These are phyloP conservation scores for Eucidaris tribuloides DNA, from an alignment of 35 echinoderm and acorn worm genomes.

Conservation along the genomic window DNA sequence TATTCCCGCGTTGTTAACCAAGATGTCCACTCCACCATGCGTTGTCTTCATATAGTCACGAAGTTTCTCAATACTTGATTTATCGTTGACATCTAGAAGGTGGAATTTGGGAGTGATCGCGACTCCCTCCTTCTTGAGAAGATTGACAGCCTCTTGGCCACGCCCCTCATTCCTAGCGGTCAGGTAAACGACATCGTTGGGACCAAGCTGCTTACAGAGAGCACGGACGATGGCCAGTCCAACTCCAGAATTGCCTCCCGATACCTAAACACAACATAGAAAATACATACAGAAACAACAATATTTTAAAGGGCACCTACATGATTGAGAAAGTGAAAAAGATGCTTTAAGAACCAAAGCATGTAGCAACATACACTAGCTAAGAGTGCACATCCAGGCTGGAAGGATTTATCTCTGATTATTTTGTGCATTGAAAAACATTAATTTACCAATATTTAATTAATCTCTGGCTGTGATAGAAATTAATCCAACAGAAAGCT, in stretches of 20 bases:
- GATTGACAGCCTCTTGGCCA: background rate
- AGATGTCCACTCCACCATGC: background rate
- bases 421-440: no score
- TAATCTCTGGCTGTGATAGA: no score
- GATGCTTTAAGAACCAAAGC: no score
- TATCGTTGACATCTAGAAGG: background rate
- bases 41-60: background rate
- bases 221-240: background rate
- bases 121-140: background rate
- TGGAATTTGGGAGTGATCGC: slow-evolving; percentile 12
- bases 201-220: background rate
- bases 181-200: background rate
- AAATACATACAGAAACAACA: no score
- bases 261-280: background rate
- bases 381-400: no score
- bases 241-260: background rate
- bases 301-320: no score
- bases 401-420: no score
- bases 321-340: no score
- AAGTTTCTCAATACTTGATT: background rate
- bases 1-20: slow-evolving; percentile 87
- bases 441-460: no score
- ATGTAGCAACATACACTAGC: no score
- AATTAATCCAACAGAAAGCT: no score
- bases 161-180: slow-evolving; percentile 11